Conservation (phyloP, 1,140 invertebrate species). For the Panulirus ornatus region DNA sequence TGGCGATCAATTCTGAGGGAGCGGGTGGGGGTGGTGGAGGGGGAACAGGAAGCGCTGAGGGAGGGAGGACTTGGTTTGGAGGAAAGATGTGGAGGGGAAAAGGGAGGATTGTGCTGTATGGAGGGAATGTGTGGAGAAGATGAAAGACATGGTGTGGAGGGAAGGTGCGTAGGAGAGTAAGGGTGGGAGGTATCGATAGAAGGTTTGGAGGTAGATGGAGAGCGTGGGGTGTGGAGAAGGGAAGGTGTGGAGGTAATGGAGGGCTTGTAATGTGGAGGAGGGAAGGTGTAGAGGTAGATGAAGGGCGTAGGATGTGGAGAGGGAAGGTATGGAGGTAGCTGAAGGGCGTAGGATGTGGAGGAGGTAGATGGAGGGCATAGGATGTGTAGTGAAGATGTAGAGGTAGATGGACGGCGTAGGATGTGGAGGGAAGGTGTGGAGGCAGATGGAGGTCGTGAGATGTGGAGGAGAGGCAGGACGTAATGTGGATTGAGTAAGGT, state of each 20-base stretch:
- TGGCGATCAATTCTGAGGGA: conserved; percentile 1
- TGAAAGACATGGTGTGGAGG: neutral
- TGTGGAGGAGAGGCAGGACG: neutral
- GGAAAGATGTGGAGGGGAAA: neutral
- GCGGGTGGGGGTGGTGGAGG: neutral
- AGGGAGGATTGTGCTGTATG: no score
- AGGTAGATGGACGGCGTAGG: neutral
- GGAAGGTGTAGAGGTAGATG: neutral
- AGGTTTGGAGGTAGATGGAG: neutral
- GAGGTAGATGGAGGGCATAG: no score
- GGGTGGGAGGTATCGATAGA: no score
- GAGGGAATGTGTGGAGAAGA: neutral
- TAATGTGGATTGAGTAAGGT: no score
- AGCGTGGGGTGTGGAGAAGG: neutral
- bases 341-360: neutral
- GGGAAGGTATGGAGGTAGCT: neutral
- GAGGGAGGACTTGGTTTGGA: neutral
- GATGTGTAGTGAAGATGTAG: no score
- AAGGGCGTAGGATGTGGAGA: neutral
- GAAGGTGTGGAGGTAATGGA: neutral
- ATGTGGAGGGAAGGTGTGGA: neutral
- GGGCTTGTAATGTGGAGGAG: no score
- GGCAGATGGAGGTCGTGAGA: neutral
- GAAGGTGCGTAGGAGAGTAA: no score
- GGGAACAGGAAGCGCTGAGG: neutral